Base-by-base conservation (phyloP, 2,797 vertebrate genomes). In the Gymnothorax javanicus region DNA sequence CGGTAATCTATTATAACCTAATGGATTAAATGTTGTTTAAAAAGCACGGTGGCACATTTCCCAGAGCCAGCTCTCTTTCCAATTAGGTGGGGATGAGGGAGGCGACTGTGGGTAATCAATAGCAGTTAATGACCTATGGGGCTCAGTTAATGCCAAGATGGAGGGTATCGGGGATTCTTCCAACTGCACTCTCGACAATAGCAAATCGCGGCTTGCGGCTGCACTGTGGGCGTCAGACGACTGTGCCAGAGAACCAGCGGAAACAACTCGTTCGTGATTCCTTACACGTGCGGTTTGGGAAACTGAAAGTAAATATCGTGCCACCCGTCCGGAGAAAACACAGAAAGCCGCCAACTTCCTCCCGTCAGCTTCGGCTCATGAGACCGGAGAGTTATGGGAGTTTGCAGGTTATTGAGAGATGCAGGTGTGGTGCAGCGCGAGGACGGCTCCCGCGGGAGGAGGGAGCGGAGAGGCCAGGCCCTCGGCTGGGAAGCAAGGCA, bases 351-450 rank as follows among this genome's bases (percentile, higher is more conserved):
- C 50, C 15, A 0, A 20, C 7, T n/a, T 60, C 23, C 75, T 23
- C 43, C 75, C 54, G 75, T 67, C 79, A 86, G 27, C 8, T 27
- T 86, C 50, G 82, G 87, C 64, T 89, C 85, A 75, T 58, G 75
- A 60, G 62, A 60, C 52, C 7, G 43, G 15, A 13, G 73, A 54
- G 43, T 20, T 0, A 83, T 69, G 62, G 83, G 77, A 87, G 33
- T 89, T 90, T 64, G 84, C 25, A 77, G 77, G 88, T 82, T 85
- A 93, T 86, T 92, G 91, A 92, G 91, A 93, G 91, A 93, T 89
- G 89, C 93, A 92, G 94, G 93, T 94, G 93, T 90, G 92, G 90
- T 82, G 60, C 91, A 93, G 88, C 82, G 88, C 90, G 88, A 57
- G 90, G 90, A 92, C 91, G 91, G 91, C 85, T 82, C 88, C 90